A percentile compares a stretch with the other conserved stretches of the same genome.
These are phyloP conservation scores for Camptogramma bilineatum DNA, from an alignment of 2,888 invertebrate species.

Conservation along the genomic window DNA sequence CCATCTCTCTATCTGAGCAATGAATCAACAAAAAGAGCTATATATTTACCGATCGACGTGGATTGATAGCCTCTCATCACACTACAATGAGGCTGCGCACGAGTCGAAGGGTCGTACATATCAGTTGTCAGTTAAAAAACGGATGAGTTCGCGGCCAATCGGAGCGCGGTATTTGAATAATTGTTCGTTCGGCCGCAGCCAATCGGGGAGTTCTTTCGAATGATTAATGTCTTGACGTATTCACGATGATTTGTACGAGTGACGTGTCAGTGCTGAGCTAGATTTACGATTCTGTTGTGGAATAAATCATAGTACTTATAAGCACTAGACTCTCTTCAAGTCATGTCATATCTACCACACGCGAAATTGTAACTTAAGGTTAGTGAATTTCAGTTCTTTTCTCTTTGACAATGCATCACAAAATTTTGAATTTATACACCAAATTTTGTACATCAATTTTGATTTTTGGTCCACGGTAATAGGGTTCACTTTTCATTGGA, in stretches of 20 bases:
- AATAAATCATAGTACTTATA: conserved; percentile 2
- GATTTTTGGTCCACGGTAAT: neutral
- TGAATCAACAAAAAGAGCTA: conserved; percentile 52
- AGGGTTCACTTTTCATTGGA: conserved; percentile 12
- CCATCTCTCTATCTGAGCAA: conserved; percentile 45
- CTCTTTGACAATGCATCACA: neutral
- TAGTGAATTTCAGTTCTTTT: conserved; percentile 4
- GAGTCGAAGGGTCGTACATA: conserved; percentile 83
- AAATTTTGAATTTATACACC: neutral
- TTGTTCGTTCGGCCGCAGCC: conserved; percentile 77
- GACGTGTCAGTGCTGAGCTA: conserved; percentile 63
- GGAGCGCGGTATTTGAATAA: conserved; percentile 78
- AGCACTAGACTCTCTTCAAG: neutral
- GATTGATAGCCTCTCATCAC: conserved; percentile 55
- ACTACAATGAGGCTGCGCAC: conserved; percentile 71
- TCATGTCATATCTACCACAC: neutral
- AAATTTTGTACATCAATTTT: neutral
- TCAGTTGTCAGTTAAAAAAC: conserved; percentile 81
- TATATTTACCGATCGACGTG: conserved; percentile 59
- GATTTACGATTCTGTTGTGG: conserved; percentile 63
- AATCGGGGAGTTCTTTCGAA: conserved; percentile 77
- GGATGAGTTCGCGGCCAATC: conserved; percentile 69
- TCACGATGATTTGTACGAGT: conserved; percentile 81
- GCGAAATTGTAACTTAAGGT: neutral
- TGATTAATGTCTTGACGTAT: conserved; percentile 80